These are phyloP conservation scores for Augochlora pura DNA, from an alignment of 1,140 invertebrate species.

Conservation along the genomic window DNA sequence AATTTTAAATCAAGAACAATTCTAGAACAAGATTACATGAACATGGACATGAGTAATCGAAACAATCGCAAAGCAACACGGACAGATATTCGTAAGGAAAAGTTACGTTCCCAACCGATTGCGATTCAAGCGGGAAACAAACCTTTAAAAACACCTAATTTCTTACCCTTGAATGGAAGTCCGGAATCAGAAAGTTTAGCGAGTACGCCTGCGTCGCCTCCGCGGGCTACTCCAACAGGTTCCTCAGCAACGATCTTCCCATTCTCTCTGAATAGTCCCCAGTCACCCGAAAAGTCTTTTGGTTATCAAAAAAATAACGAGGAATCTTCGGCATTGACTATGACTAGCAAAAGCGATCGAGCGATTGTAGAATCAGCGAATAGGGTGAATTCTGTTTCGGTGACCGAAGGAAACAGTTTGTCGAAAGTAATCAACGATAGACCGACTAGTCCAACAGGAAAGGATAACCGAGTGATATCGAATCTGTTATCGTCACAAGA, in stretches of 20 bases:
- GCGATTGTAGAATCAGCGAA: slow-evolving; percentile 68
- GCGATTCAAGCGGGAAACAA: slow-evolving; percentile 80
- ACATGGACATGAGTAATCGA: slow-evolving; percentile 74
- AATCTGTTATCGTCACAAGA: slow-evolving; percentile 47
- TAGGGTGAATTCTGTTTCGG: slow-evolving; percentile 44
- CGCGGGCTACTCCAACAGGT: slow-evolving; percentile 80
- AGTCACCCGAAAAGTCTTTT: slow-evolving; percentile 80
- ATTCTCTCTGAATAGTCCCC: slow-evolving; percentile 82
- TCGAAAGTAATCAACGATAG: slow-evolving; percentile 56
- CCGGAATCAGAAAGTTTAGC: slow-evolving; percentile 74
- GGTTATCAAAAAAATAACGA: slow-evolving; percentile 55
- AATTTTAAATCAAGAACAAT: slow-evolving; percentile 74
- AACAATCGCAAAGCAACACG: slow-evolving; percentile 62
- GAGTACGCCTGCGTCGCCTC: slow-evolving; percentile 78
- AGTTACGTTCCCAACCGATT: slow-evolving; percentile 82
- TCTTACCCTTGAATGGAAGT: slow-evolving; percentile 74
- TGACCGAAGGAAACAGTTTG: slow-evolving; percentile 36
- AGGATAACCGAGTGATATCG: slow-evolving; percentile 35
- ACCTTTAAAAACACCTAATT: slow-evolving; percentile 74
- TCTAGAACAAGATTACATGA: slow-evolving; percentile 78
- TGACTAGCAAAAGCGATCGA: slow-evolving; percentile 66
- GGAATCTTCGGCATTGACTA: slow-evolving; percentile 34
- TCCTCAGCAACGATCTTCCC: slow-evolving; percentile 82
- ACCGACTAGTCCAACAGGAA: slow-evolving; percentile 65
- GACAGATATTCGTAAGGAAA: slow-evolving; percentile 74